Evolutionary conservation across 1,140 invertebrate species (phyloP), one percentile per base, ranked within the genome.

Genomic region (Drosophila bocqueti): DNA sequence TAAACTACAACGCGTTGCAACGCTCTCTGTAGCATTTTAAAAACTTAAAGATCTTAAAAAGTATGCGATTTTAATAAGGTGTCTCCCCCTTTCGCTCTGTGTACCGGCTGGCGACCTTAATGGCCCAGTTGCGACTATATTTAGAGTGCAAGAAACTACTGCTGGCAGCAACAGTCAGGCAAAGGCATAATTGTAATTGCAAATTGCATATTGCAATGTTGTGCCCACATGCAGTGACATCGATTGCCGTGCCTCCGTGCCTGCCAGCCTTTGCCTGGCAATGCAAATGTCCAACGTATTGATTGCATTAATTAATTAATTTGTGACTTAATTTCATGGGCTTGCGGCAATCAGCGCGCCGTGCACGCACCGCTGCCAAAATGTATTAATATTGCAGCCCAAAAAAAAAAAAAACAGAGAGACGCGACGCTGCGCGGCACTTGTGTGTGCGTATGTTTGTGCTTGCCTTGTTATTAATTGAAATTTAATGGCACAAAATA

Each of bases 291-390:
- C 83, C 79, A 76, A 81, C 81, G 83, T 91, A 91, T 91, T 91
- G 87, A 91, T 91, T 91, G 89, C 84, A 91, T 91, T 91, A 91
- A 91, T 91, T 91, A 91, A 91, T 91, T 91, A 91, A 91, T 91
- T 91, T 91, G 89, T 89, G 89, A 91, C 83, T 91, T 84, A 84
- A 91, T 91, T 91, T 89, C 87, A 89, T 89, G 87, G 81, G 81
- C 89, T 89, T 84, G 85, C 85, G 85, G 85, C 85, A 90, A 91
- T 90, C 85, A 85, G 79, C 79, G 85, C 77, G 58, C 62, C 50
- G 24, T 71, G 65, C 83, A 86, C 84, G 81, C 84, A 89, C 81
- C 67, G 64, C 76, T 89, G 83, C 77, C 80, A 72, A 86, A 89
- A 87, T 89, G 80, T 87, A 87, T 87, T 83, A 89, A 86, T 83